Evolutionary conservation across 2,888 invertebrate species (phyloP).

Genomic region (Dioctria linearis): DNA sequence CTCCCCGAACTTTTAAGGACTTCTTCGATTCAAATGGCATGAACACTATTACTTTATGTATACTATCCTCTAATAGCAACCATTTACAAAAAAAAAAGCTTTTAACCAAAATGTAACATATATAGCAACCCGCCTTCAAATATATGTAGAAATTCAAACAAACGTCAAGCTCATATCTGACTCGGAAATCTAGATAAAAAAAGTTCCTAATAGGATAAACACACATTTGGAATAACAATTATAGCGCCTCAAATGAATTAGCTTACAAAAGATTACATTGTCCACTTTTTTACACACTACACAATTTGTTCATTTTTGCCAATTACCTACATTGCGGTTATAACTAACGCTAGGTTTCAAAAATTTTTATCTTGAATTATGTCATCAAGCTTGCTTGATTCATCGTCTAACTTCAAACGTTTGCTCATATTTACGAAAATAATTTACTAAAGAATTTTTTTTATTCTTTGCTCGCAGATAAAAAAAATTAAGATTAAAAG

Average conservation of each 20-base stretch:
- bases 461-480: not conserved
- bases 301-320: not conserved
- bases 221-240: slow-evolving; percentile 10
- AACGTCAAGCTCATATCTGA: too few relatives aligned
- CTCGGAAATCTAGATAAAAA: too few relatives aligned
- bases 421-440: not conserved
- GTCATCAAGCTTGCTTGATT: slow-evolving; percentile 14
- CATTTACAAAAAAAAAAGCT: too few relatives aligned
- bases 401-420: not conserved
- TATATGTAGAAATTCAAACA: too few relatives aligned
- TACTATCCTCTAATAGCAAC: too few relatives aligned
- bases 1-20: too few relatives aligned
- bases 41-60: too few relatives aligned
- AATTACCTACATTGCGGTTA: slow-evolving; percentile 6
- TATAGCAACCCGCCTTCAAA: too few relatives aligned
- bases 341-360: not conserved
- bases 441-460: not conserved
- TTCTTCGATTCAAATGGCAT: too few relatives aligned
- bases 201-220: too few relatives aligned
- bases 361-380: slow-evolving; percentile 14
- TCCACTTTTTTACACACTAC: not conserved
- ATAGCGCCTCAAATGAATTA: not conserved
- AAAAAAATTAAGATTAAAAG: not conserved
- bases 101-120: too few relatives aligned
- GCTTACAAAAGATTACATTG: slow-evolving; percentile 11